phyloP scores from a whole-genome alignment of 2,888 invertebrate genomes.

The Geophilus truncorum region DNA sequence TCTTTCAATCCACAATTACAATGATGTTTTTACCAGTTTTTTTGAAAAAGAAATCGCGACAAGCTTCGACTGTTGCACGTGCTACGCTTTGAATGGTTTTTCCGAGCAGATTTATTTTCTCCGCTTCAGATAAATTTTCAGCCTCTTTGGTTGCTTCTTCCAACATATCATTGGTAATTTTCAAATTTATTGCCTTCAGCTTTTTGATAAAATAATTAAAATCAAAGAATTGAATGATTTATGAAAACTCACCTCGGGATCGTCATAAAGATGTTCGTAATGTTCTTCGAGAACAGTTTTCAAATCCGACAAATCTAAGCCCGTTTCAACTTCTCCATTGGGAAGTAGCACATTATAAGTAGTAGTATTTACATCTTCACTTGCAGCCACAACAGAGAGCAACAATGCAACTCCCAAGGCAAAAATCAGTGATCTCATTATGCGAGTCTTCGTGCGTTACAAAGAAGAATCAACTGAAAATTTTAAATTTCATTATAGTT shows the following conservation, averaged over 20 bases:
- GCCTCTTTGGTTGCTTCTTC: neutral
- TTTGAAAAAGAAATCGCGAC: neutral
- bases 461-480: too few relatives aligned
- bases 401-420: neutral
- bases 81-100: neutral
- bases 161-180: neutral
- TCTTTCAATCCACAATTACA: neutral
- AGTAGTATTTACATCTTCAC: too few relatives aligned
- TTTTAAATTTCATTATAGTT: too few relatives aligned
- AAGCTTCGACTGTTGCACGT: neutral
- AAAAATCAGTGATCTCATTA: neutral
- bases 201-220: neutral
- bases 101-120: neutral
- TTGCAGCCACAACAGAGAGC: neutral
- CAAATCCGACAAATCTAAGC: neutral
- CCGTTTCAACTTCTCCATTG: neutral
- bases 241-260: neutral
- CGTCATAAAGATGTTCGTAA: neutral
- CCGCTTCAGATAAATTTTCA: neutral
- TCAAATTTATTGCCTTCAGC: neutral
- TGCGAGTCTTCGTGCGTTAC: constrained; percentile 77
- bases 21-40: neutral
- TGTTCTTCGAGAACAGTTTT: neutral
- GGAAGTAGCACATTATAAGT: neutral
- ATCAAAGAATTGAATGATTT: neutral